Conservation (phyloP, 2,888 invertebrate genomes). For the Morpho deidamia region DNA sequence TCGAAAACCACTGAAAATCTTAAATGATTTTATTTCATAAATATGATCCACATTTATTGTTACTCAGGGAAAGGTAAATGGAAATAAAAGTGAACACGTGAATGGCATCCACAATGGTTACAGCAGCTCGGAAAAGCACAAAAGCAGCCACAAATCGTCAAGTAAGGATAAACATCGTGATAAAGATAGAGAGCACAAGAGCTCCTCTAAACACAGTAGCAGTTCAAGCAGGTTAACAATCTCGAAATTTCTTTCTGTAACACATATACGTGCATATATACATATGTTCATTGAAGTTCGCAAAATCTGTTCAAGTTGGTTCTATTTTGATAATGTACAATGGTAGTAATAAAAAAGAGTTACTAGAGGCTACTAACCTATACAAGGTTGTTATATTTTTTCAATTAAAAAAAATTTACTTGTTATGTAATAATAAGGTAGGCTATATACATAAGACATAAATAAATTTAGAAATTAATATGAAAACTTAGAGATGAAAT, state of each 20-base stretch:
- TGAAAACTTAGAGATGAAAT: too few relatives aligned
- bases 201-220: constrained; percentile 68
- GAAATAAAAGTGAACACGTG: constrained; percentile 80
- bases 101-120: constrained; percentile 91
- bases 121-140: constrained; percentile 72
- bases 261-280: constrained; percentile 2
- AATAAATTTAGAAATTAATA: too few relatives aligned
- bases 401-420: too few relatives aligned
- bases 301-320: too few relatives aligned
- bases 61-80: constrained; percentile 71
- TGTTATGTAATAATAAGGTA: too few relatives aligned
- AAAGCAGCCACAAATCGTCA: constrained; percentile 82
- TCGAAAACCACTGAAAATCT: background rate
- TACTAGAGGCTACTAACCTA: too few relatives aligned
- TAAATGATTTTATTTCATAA: background rate
- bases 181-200: constrained; percentile 81
- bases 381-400: too few relatives aligned
- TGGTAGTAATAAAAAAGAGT: too few relatives aligned
- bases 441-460: too few relatives aligned
- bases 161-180: constrained; percentile 84
- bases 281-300: too few relatives aligned
- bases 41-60: constrained; percentile 15
- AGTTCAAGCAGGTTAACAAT: constrained; percentile 72
- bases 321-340: too few relatives aligned
- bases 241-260: constrained; percentile 47